These are phyloP conservation scores for Tenebrosternarchus preto DNA, from an alignment of 2,113 vertebrate genomes.

Conservation along the genomic window DNA sequence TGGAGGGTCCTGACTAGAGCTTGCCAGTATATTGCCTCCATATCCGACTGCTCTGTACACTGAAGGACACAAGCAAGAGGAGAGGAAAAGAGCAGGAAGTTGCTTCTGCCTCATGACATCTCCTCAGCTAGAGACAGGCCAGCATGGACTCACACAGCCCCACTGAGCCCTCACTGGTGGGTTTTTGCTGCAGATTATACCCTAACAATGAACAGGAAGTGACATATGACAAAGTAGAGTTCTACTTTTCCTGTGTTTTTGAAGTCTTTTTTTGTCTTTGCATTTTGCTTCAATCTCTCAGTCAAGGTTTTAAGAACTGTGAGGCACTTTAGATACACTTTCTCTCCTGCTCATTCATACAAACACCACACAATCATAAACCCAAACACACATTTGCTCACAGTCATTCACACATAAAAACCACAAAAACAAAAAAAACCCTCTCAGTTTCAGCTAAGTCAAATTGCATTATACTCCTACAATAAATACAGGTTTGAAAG, in stretches of 20 bases:
- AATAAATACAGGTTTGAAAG: slow-evolving; percentile 46
- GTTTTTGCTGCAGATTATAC: slow-evolving; percentile 5
- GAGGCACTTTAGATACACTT: slow-evolving; percentile 99
- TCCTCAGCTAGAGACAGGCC: slow-evolving; percentile 26
- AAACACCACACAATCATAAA: slow-evolving; percentile 65
- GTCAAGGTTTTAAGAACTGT: slow-evolving; percentile 98
- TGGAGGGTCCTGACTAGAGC: slow-evolving; percentile 5
- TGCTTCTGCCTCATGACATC: slow-evolving; percentile 1
- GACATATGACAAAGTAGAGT: slow-evolving; percentile 26
- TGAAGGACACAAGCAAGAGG: slow-evolving; percentile 57
- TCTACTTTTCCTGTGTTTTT: slow-evolving; percentile 24
- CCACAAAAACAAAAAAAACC: slow-evolving; percentile 50
- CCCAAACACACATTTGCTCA: slow-evolving; percentile 65
- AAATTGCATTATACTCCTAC: slow-evolving; percentile 55
- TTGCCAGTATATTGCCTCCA: neutral
- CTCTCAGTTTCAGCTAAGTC: slow-evolving; percentile 55
- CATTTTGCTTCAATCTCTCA: slow-evolving; percentile 71
- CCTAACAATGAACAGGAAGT: slow-evolving; percentile 1
- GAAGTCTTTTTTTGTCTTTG: slow-evolving; percentile 61
- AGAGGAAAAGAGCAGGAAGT: slow-evolving; percentile 61
- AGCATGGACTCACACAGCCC: slow-evolving; percentile 27
- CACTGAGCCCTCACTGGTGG: slow-evolving; percentile 40
- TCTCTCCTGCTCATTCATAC: slow-evolving; percentile 67
- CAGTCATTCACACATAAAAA: slow-evolving; percentile 77
- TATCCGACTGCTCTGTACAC: slow-evolving; percentile 26